Percentiles rank a stretch among this genome's conserved stretches.
Conservation (phyloP, 2,113 vertebrate species). For the Hypocryptadius cinnamomeus region DNA sequence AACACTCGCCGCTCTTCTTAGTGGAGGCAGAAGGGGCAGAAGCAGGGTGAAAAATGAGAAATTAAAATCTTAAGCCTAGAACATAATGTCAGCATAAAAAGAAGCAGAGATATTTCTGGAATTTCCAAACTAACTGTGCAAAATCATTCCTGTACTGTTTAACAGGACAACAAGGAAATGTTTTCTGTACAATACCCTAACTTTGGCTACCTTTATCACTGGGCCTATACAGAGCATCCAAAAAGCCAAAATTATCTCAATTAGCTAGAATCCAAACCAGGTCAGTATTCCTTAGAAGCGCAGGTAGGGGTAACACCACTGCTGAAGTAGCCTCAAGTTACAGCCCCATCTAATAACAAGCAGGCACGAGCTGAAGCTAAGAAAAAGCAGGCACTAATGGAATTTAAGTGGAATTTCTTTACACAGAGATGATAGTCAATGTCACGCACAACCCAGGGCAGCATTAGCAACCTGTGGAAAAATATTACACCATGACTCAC, state of each 20-base stretch:
- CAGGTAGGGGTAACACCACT: background rate
- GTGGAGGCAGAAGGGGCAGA: background rate
- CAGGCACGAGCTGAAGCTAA: background rate
- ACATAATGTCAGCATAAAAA: background rate
- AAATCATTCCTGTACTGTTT: background rate
- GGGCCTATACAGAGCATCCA: background rate
- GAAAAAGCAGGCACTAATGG: slow-evolving; percentile 25
- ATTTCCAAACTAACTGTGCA: background rate
- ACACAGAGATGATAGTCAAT: background rate
- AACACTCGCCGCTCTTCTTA: background rate
- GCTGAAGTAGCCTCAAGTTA: background rate
- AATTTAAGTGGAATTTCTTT: slow-evolving; percentile 54
- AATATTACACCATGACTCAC: background rate
- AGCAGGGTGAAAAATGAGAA: background rate
- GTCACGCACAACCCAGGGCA: background rate
- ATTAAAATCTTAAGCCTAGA: background rate
- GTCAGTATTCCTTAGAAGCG: background rate
- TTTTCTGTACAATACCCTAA: background rate
- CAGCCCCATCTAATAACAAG: background rate
- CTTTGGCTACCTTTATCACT: background rate
- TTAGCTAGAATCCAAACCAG: background rate
- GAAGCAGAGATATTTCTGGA: background rate
- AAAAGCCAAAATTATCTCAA: background rate
- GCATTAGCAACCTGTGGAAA: slow-evolving; percentile 4
- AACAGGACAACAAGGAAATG: background rate